Evolutionary conservation across 2,113 vertebrate species (phyloP), one percentile per base, ranked within the genome.

Genomic region (Ailurus styani): DNA sequence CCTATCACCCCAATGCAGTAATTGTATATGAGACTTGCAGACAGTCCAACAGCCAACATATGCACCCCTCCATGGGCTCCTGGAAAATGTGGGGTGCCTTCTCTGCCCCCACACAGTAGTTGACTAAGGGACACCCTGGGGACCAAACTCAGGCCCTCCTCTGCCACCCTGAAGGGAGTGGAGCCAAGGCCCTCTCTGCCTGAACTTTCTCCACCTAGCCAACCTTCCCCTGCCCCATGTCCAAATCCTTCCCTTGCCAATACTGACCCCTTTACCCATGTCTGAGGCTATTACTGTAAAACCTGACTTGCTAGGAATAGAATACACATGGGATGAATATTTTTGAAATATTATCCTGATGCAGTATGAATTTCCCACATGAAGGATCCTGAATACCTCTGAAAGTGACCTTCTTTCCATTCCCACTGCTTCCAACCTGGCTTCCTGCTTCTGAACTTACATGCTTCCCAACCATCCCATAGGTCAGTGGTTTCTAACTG

Each of bases 151-250:
- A 70, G 21, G 7, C 21, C 64, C 31, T 81, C 40, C 29, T 52
- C 52, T 81, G 60, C 29, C 75, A 40, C 17, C 23, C 57, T 37
- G 55, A 29, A 42, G 17, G 14, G 21, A 54, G 5, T 2, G 31
- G 1, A 13, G 29, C 1, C 4, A 21, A 64, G 29, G 52, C 3
- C 40, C 45, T 40, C 40, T 40, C 66, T 73, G 29, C n/a, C 29
- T 27, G 9, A 20, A 25, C 31, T 55, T 78, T 57, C 34, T 86
- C 54, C 2, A 15, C 5, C 3, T 6, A 8, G 27, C 37, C 60
- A 45, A 9, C 0, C 0, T n/a, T 14, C 7, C 34, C 37, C n/a
- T 18, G 20, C 57, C 27, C 40, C 37, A 3, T 0, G 2, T 54
- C 13, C 25, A 23, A 34, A 8, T 72, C 37, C 21, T 31, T 52